These are phyloP conservation scores for Lydus trimaculatus DNA, from an alignment of 2,888 invertebrate species.

Conservation along the genomic window DNA sequence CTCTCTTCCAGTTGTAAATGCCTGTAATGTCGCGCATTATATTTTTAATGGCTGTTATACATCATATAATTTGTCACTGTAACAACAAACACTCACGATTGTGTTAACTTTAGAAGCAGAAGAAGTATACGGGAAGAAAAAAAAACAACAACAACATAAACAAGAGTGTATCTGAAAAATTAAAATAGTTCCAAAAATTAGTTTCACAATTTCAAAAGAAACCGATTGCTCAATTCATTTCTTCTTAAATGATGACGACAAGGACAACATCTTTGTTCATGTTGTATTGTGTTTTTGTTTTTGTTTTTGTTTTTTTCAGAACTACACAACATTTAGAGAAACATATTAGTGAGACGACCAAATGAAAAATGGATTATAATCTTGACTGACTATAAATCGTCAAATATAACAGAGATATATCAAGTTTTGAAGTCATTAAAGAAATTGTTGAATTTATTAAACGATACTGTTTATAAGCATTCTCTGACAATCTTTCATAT, in stretches of 20 bases:
- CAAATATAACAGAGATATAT: slow-evolving; percentile 44
- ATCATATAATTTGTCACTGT: slow-evolving; percentile 39
- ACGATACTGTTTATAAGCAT: slow-evolving; percentile 40
- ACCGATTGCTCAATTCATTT: slow-evolving; percentile 26
- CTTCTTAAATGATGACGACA: neutral
- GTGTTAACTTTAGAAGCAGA: slow-evolving; percentile 7
- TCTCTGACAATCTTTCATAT: slow-evolving; percentile 33
- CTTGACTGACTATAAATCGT: slow-evolving; percentile 20
- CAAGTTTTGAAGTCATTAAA: slow-evolving; percentile 42
- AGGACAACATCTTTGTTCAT: slow-evolving; percentile 6
- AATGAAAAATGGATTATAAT: slow-evolving; percentile 42
- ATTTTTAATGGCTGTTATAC: slow-evolving; percentile 36
- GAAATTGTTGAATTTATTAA: slow-evolving; percentile 46
- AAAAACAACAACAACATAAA: too few relatives aligned
- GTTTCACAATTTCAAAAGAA: slow-evolving; percentile 46
- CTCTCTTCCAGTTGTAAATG: slow-evolving; percentile 34
- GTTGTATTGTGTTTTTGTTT: slow-evolving; percentile 25
- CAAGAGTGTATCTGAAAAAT: slow-evolving; percentile 33
- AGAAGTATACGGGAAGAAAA: too few relatives aligned
- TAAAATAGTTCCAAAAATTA: slow-evolving; percentile 41
- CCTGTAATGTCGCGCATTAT: slow-evolving; percentile 38
- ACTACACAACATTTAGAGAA: slow-evolving; percentile 31
- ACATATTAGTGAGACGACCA: slow-evolving; percentile 29
- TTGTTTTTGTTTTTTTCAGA: too few relatives aligned
- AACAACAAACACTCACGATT: slow-evolving; percentile 12